Evolutionary conservation across 2,797 vertebrate genomes (phyloP).

Genomic region (Mus minutoides): DNA sequence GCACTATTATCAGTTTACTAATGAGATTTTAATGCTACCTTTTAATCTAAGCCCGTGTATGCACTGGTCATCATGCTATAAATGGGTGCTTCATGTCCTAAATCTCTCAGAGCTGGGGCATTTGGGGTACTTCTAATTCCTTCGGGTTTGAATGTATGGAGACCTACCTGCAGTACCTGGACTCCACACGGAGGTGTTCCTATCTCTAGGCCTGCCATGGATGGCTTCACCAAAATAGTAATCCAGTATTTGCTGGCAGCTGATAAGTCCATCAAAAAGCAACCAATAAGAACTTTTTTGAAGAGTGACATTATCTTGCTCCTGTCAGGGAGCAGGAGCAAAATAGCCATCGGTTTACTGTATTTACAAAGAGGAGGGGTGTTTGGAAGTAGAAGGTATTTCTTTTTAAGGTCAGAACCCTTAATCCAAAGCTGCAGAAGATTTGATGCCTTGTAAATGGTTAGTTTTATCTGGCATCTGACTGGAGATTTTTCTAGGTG

Average conservation of each 20-base stretch:
- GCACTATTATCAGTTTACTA: background rate
- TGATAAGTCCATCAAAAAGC: conserved; percentile 84
- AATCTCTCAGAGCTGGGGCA: background rate
- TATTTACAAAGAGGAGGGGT: conserved; percentile 74
- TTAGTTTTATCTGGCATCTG: conserved; percentile 78
- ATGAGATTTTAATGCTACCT: background rate
- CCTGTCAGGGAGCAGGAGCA: conserved; percentile 78
- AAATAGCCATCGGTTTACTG: conserved; percentile 75
- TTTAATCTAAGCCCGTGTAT: background rate
- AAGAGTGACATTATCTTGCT: conserved; percentile 83
- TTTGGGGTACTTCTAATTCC: background rate
- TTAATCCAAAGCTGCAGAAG: conserved; percentile 81
- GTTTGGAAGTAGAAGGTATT: conserved; percentile 68
- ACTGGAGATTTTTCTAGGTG: conserved; percentile 76
- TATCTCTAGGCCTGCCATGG: conserved; percentile 74
- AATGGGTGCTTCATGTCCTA: background rate
- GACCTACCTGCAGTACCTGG: conserved; percentile 50
- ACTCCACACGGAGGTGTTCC: conserved; percentile 62
- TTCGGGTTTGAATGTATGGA: background rate
- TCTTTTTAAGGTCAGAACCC: conserved; percentile 77
- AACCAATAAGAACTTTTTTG: conserved; percentile 81
- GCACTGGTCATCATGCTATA: background rate
- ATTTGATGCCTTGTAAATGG: conserved; percentile 79
- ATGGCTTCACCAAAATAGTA: conserved; percentile 78
- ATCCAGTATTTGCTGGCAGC: conserved; percentile 79